Evolutionary conservation across 1,140 invertebrate species (phyloP).

Genomic region (Sminthurides bifidus): DNA sequence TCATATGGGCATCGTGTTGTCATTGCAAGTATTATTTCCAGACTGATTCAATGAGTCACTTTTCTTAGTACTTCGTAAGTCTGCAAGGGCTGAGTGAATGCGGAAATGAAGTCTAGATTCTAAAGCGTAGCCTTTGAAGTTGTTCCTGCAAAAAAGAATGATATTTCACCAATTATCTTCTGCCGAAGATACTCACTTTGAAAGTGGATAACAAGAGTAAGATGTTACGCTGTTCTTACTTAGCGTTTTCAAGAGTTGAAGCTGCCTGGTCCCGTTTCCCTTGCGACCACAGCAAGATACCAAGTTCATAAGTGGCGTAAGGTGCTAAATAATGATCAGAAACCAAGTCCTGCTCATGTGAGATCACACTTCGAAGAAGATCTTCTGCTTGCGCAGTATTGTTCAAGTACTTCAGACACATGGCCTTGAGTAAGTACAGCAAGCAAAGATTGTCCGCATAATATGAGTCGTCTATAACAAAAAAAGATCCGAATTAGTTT

Average conservation of each 20-base stretch:
- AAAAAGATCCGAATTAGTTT: not conserved
- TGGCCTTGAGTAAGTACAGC: constrained; percentile 64
- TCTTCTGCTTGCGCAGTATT: constrained; percentile 60
- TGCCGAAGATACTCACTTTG: not conserved
- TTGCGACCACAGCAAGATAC: constrained; percentile 57
- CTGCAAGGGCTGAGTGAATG: constrained; percentile 64
- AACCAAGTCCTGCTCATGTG: constrained; percentile 62
- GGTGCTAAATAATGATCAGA: constrained; percentile 65
- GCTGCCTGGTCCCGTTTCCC: constrained; percentile 55
- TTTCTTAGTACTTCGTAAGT: constrained; percentile 35
- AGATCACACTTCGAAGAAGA: constrained; percentile 55
- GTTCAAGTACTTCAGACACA: constrained; percentile 63
- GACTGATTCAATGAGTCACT: constrained; percentile 13
- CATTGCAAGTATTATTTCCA: constrained; percentile 6
- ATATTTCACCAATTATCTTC: not conserved
- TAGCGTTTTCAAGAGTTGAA: constrained; percentile 65
- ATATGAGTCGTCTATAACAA: constrained; percentile 39
- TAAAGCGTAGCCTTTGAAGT: constrained; percentile 76
- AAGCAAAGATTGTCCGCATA: constrained; percentile 67
- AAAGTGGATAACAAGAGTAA: too few relatives aligned
- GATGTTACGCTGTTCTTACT: too few relatives aligned
- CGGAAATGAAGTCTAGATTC: constrained; percentile 86
- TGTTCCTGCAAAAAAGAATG: constrained; percentile 52
- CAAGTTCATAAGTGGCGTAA: constrained; percentile 75
- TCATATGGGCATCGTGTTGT: constrained; percentile 12